Evolutionary conservation across 2,888 invertebrate species (phyloP).

Genomic region (Mantis religiosa): DNA sequence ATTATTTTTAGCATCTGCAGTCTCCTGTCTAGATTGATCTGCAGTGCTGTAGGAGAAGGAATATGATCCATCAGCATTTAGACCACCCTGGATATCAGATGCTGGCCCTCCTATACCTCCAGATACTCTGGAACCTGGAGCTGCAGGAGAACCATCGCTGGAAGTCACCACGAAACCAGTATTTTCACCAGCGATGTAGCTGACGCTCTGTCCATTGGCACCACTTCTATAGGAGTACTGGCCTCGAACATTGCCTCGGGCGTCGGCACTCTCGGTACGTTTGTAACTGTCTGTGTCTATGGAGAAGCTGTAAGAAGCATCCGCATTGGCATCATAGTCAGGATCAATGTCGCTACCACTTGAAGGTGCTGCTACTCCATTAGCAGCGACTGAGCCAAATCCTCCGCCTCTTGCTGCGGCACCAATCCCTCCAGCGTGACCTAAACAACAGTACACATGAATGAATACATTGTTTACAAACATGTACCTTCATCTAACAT

Average conservation of each 20-base stretch:
- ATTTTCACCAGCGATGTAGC: constrained; percentile 37
- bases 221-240: constrained; percentile 32
- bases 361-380: neutral
- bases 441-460: neutral
- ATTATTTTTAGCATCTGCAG: constrained; percentile 40
- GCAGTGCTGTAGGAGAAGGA: constrained; percentile 40
- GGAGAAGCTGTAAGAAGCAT: constrained; percentile 39
- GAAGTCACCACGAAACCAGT: constrained; percentile 38
- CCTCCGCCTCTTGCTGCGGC: neutral
- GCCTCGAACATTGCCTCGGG: constrained; percentile 37
- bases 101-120: neutral
- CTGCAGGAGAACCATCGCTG: constrained; percentile 33
- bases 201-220: constrained; percentile 23
- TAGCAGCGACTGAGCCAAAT: neutral
- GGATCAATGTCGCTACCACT: neutral
- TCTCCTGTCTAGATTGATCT: constrained; percentile 40
- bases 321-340: constrained; percentile 33
- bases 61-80: constrained; percentile 35
- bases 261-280: constrained; percentile 37
- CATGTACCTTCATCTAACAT: too few species aligned
- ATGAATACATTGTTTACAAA: neutral
- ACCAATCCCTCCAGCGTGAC: neutral
- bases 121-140: neutral
- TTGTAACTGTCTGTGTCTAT: constrained; percentile 36
- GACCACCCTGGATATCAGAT: neutral